Evolutionary conservation across 2,797 vertebrate species (phyloP), one percentile per base, ranked within the genome.

Genomic region (Labroides dimidiatus): DNA sequence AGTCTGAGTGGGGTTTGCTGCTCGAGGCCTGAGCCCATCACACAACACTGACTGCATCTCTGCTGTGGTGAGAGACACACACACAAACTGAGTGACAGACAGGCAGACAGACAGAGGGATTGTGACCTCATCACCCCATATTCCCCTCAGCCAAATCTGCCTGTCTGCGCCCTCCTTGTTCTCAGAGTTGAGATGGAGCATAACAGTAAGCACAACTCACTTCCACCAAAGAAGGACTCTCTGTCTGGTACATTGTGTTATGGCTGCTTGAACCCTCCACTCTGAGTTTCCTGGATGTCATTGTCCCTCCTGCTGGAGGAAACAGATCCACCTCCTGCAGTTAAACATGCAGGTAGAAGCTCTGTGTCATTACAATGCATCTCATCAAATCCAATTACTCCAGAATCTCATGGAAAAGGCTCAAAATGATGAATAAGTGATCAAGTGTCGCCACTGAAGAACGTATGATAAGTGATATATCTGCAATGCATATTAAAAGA

Each of bases 1-100:
- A 82, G 75, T 74, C 73, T 84, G 75, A 86, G 76, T 86, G 72
- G 72, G 64, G 75, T 86, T 86, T 84, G 68, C 76, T 78, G 81
- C 85, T 82, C 75, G 78, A 85, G 78, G 84, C 86, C 77, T 64
- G 66, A 76, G 72, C 51, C 63, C 69, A 84, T 90, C 75, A 85
- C 68, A 71, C 64, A 62, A 82, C 84, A 72, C 59, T 83, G 70
- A 60, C 55, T 81, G 54, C 69, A 75, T 80, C 56, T 78, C n/a
- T 67, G 47, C 53, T 64, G n/a, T 36, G 42, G 51, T 54, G 60
- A 78, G 57, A 83, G 55, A 64, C 15, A 23, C 14, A 66, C 60
- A 54, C 27, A 62, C 41, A 72, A 41, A 52, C 12, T 17, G 7
- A 14, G 13, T 64, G 51, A 53, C 8, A 51, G 41, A 41, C 12